Conservation (phyloP, 92 coral and sea anemone species). For the Paramuricea clavata region DNA sequence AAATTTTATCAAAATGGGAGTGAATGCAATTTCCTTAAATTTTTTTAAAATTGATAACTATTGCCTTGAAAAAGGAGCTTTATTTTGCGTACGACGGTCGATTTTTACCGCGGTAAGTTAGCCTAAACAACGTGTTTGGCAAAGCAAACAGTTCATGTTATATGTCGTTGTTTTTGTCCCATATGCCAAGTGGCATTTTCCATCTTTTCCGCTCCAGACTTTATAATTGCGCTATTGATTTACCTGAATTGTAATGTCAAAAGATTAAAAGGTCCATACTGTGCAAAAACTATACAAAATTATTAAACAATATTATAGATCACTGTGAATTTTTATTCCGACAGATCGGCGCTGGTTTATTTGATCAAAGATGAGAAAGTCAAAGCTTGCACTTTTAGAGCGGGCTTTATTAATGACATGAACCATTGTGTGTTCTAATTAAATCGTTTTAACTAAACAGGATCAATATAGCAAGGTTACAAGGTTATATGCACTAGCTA, state of each 20-base stretch:
- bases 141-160: not conserved
- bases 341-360: not conserved
- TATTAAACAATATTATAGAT: not conserved
- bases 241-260: not conserved
- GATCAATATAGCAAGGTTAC: conserved; percentile 9
- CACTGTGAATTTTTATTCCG: not conserved
- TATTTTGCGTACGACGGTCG: not conserved
- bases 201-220: conserved; percentile 3
- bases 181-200: not conserved
- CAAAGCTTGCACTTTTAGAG: not conserved
- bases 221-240: not conserved
- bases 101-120: not conserved
- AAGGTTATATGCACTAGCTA: not conserved
- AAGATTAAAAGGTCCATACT: not conserved
- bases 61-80: not conserved
- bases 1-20: conserved; percentile 31
- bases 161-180: not conserved
- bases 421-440: conserved; percentile 29
- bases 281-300: conserved; percentile 9
- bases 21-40: not conserved
- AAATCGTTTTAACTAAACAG: conserved; percentile 26
- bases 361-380: not conserved
- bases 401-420: conserved; percentile 1
- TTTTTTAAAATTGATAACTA: not conserved
- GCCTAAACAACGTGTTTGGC: conserved; percentile 14